phyloP scores from a whole-genome alignment of 2,888 invertebrate species.

The Ophraella communa region DNA sequence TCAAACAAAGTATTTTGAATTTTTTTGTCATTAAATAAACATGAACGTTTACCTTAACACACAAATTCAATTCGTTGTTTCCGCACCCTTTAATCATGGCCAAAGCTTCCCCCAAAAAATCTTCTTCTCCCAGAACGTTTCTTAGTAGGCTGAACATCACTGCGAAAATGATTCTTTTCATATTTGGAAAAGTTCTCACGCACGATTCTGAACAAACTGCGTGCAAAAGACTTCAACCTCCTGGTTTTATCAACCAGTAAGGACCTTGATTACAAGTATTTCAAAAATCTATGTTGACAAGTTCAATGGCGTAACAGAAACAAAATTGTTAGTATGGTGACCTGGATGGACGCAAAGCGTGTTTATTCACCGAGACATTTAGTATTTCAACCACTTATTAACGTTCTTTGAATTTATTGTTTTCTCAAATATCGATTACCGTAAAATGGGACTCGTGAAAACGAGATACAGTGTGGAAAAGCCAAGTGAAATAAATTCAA shows the following conservation, averaged over 20 bases:
- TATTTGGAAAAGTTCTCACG: slow-evolving; percentile 22
- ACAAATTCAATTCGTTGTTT: slow-evolving; percentile 70
- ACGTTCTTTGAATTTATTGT: neutral
- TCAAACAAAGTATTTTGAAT: no score
- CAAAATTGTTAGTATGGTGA: slow-evolving; percentile 21
- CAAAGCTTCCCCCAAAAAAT: slow-evolving; percentile 64
- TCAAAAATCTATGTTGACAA: slow-evolving; percentile 42
- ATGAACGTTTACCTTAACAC: slow-evolving; percentile 71
- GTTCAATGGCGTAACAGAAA: slow-evolving; percentile 22
- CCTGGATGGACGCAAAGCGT: slow-evolving; percentile 22
- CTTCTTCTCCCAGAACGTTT: slow-evolving; percentile 22
- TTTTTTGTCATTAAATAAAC: no score
- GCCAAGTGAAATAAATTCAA: no score
- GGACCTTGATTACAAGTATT: slow-evolving; percentile 45
- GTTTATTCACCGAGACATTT: slow-evolving; percentile 14
- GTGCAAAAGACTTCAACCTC: slow-evolving; percentile 40
- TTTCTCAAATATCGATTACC: neutral
- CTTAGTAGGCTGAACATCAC: slow-evolving; percentile 13
- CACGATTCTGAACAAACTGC: slow-evolving; percentile 45
- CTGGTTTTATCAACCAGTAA: slow-evolving; percentile 51
- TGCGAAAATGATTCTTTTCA: slow-evolving; percentile 11
- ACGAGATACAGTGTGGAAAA: no score
- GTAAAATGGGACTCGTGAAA: no score
- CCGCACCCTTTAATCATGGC: slow-evolving; percentile 76
- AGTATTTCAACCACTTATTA: neutral